These are phyloP conservation scores for Uropsilus gracilis DNA, from an alignment of 2,113 vertebrate species.

Conservation along the genomic window DNA sequence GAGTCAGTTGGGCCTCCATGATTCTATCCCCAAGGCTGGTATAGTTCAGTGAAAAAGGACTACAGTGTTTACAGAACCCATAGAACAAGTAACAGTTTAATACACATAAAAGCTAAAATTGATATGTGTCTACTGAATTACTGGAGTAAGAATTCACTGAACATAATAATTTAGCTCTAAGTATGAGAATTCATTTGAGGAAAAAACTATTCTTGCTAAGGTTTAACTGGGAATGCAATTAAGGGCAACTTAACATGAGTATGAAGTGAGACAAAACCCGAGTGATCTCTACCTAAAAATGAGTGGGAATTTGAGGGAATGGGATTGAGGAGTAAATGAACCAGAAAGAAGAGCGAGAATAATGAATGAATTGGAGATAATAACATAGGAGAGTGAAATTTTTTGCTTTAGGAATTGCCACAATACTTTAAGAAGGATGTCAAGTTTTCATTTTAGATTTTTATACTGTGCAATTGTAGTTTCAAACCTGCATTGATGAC, in stretches of 20 bases:
- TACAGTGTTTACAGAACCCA: not conserved
- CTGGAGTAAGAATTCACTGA: conserved; percentile 16
- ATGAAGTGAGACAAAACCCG: not conserved
- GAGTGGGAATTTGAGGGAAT: not conserved
- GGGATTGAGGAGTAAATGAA: not conserved
- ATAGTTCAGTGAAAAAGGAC: not conserved
- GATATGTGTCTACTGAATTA: not conserved
- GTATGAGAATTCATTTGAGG: not conserved
- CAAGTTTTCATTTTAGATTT: not conserved
- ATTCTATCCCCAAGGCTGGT: not conserved
- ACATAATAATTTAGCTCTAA: conserved; percentile 13
- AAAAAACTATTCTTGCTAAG: not conserved
- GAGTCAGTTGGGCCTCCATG: not conserved
- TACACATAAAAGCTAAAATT: not conserved
- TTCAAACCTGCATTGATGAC: not conserved
- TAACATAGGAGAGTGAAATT: not conserved
- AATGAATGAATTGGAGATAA: not conserved
- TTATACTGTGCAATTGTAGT: not conserved
- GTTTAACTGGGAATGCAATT: not conserved
- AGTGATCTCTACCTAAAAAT: not conserved
- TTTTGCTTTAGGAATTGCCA: not conserved
- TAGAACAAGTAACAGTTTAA: not conserved
- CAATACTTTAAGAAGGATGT: not conserved
- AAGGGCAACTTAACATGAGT: not conserved
- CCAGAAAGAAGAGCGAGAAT: not conserved